A percentile compares a stretch with the other conserved stretches of the same genome.
Evolutionary conservation across 2,797 vertebrate genomes (phyloP).

Genomic region (Helarctos malayanus): DNA sequence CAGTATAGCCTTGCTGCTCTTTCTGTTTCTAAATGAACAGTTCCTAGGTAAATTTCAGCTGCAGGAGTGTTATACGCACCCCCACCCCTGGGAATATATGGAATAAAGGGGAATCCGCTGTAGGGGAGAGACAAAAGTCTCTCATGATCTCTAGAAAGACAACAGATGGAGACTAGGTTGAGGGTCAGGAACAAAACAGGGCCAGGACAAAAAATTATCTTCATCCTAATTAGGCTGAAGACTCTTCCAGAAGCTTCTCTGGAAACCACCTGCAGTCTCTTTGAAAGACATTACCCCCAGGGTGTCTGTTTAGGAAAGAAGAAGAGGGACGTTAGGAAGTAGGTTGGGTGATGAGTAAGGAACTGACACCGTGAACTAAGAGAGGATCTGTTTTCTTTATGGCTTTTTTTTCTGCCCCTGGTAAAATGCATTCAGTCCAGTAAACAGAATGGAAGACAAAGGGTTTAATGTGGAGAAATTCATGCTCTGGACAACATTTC

Average conservation of each 20-base stretch:
- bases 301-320: background rate
- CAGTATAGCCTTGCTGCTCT: background rate
- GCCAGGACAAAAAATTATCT: background rate
- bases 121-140: background rate
- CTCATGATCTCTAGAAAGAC: background rate
- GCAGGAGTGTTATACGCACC: background rate
- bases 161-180: background rate
- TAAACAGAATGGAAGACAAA: background rate
- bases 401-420: background rate
- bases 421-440: background rate
- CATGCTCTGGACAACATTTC: background rate
- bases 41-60: background rate
- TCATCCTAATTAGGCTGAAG: background rate
- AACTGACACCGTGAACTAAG: background rate
- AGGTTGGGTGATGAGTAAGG: background rate
- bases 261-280: background rate
- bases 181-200: background rate
- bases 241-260: background rate
- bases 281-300: fast-evolving
- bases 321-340: background rate
- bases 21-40: background rate
- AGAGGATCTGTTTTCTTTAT: background rate
- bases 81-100: background rate
- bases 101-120: background rate
- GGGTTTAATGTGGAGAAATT: background rate